Base-by-base conservation (phyloP, 2,797 vertebrate species). In the Eremophila alpestris region DNA sequence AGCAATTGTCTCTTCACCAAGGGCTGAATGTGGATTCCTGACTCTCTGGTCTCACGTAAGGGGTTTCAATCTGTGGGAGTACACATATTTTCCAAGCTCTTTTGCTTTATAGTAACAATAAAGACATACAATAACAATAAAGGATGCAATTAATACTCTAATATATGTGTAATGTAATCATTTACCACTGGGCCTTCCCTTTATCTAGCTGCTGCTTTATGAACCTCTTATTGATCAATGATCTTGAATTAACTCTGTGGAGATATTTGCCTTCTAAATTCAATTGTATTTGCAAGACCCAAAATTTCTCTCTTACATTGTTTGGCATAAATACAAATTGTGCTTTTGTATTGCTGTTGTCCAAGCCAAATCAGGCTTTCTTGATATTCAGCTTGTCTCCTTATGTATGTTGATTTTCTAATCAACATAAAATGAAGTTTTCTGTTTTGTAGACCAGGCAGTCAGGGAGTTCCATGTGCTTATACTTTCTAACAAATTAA, bases 151-250 rank as follows among this genome's bases (percentile, higher is more conserved):
- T 95, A 60, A 67, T 92, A 51, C 23, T 32, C 92, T 70, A 93
- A 58, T 92, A 88, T 69, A 51, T 85, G 13, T 71, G 29, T 94
- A 95, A 94, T 83, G 93, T 95, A 80, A 74, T 92, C 84, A 95
- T 93, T 94, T 89, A 91, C 93, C 83, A 51, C 51, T 74, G 75
- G 82, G 67, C 94, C 96, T 97, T 97, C 83, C 76, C 69, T 96
- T 96, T 94, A 93, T 86, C 87, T 97, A 81, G 90, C 83, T 95
- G 27, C 34, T 95, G 87, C 65, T 94, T 92, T 96, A 93, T 95
- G 87, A 96, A 89, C 41, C 59, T 91, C 83, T 95, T 58, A 38
- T 96, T 91, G 90, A 96, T 90, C 63, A 93, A 92, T 92, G 78
- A 73, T 96, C 93, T 95, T 90, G 93, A 93, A 22, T 89, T 92